phyloP scores from a whole-genome alignment of 2,113 vertebrate genomes.

The Apteryx owenii region DNA sequence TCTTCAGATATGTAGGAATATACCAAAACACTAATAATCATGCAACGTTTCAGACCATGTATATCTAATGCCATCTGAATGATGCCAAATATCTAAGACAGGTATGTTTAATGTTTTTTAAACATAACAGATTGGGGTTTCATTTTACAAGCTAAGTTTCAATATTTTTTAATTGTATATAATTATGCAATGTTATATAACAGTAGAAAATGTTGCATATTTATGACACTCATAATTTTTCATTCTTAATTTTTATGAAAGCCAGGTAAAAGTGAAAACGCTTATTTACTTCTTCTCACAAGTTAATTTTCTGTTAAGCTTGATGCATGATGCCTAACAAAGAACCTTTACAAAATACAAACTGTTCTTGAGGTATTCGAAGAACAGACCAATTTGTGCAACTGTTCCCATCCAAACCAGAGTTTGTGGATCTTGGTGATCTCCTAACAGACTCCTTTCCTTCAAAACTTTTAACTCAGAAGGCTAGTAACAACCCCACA shows the following conservation, averaged over 20 bases:
- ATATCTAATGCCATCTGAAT: not conserved
- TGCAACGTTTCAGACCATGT: fast-evolving
- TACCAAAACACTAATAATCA: not conserved
- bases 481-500: not conserved
- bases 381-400: not conserved
- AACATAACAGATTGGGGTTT: not conserved
- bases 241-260: not conserved
- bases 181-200: not conserved
- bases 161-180: not conserved
- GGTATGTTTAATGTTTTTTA: not conserved
- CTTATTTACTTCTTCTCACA: not conserved
- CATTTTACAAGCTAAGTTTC: not conserved
- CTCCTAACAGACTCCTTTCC: not conserved
- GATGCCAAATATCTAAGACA: not conserved
- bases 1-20: not conserved
- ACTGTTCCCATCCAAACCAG: not conserved
- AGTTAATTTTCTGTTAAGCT: not conserved
- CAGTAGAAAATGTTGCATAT: not conserved
- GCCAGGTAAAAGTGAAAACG: not conserved
- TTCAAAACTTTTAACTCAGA: not conserved
- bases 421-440: not conserved
- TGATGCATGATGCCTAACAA: not conserved
- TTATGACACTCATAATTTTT: not conserved
- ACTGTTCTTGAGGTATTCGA: not conserved
- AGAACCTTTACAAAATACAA: not conserved